Conservation (phyloP, 2,888 invertebrate genomes). For the Tenthredo amoena region DNA sequence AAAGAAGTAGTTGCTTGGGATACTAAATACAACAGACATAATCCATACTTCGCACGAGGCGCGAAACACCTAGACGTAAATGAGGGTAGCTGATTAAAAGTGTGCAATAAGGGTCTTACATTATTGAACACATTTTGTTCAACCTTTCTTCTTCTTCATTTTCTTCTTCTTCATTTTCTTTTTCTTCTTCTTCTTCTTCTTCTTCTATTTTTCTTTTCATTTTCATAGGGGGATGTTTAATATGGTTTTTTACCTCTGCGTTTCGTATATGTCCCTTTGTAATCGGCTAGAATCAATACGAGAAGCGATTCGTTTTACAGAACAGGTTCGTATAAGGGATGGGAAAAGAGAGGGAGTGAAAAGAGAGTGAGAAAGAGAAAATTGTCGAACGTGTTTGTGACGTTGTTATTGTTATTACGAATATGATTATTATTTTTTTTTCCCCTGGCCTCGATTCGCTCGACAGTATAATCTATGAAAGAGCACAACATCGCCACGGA, state of each 20-base stretch:
- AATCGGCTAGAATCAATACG: slow-evolving; percentile 34
- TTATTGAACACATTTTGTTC: neutral
- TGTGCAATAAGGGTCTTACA: neutral
- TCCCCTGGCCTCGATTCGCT: neutral
- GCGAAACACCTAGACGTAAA: neutral
- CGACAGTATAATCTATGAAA: slow-evolving; percentile 15
- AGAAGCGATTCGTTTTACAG: slow-evolving; percentile 1
- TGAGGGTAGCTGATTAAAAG: neutral
- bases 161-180: neutral
- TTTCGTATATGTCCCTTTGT: slow-evolving; percentile 6
- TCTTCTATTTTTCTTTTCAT: neutral
- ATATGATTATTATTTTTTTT: slow-evolving; percentile 1
- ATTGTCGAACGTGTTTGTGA: slow-evolving; percentile 4
- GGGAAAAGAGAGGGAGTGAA: neutral
- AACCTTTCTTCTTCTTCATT: neutral
- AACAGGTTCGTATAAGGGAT: neutral
- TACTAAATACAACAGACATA: slow-evolving; percentile 7
- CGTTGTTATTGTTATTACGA: slow-evolving; percentile 17
- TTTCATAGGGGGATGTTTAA: neutral
- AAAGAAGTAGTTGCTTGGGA: neutral
- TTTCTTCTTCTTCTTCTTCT: neutral
- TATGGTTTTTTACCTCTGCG: neutral
- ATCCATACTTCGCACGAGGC: neutral
- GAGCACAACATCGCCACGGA: neutral
- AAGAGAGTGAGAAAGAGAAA: neutral